Percentiles rank a stretch among this genome's conserved stretches.
Conservation (phyloP, 2,888 invertebrate genomes). For the Apamea anceps region DNA sequence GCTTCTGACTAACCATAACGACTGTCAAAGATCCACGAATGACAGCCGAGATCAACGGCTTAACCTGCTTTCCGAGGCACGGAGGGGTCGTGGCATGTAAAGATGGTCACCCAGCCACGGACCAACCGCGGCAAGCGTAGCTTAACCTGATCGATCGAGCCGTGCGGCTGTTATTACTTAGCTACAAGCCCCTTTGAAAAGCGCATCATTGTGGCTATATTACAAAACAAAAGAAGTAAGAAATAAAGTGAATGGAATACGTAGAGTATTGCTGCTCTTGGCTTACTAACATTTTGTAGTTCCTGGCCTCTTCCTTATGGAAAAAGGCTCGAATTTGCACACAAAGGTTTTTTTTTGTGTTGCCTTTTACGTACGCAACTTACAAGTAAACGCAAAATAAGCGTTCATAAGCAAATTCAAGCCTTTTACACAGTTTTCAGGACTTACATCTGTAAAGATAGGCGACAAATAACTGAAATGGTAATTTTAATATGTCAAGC, state of each 20-base stretch:
- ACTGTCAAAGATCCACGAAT: too few relatives aligned
- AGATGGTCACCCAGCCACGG: too few relatives aligned
- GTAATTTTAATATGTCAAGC: not conserved
- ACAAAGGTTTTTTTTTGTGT: not conserved
- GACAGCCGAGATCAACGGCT: too few relatives aligned
- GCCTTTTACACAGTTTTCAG: not conserved
- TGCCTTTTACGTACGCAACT: not conserved
- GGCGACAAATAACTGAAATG: not conserved
- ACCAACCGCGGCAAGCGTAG: too few relatives aligned
- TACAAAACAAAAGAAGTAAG: not conserved
- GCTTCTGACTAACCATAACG: too few relatives aligned
- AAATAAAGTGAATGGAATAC: not conserved
- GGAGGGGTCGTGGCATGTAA: too few relatives aligned
- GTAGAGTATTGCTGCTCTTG: too few relatives aligned
- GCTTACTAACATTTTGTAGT: not conserved
- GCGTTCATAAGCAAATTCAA: too few relatives aligned
- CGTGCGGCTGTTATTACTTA: too few relatives aligned
- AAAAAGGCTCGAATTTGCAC: not conserved
- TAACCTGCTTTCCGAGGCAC: too few relatives aligned
- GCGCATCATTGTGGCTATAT: not conserved
- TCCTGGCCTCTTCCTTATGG: not conserved
- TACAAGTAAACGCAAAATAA: not conserved
- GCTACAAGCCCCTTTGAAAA: too few relatives aligned
- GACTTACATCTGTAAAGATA: not conserved
- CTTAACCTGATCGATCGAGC: too few relatives aligned